A percentile compares a stretch with the other conserved stretches of the same genome.
These are phyloP conservation scores for Alectura lathami DNA, from an alignment of 2,113 vertebrate genomes.

Conservation along the genomic window DNA sequence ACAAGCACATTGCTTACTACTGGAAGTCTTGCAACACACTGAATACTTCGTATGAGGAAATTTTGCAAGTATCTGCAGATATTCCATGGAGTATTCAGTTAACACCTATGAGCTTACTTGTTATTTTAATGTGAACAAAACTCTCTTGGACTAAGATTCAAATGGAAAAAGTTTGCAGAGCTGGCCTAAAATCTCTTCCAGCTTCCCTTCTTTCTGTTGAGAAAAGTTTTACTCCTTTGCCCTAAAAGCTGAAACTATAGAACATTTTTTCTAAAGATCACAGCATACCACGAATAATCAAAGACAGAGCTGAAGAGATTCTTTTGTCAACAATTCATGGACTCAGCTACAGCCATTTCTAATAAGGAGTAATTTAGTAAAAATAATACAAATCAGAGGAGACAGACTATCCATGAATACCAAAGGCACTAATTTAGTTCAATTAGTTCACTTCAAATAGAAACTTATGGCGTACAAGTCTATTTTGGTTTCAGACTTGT, in stretches of 20 bases:
- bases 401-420: slow-evolving; percentile 8
- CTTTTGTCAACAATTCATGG: slow-evolving; percentile 27
- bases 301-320: slow-evolving; percentile 6
- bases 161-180: not conserved
- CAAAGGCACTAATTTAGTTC: slow-evolving; percentile 52
- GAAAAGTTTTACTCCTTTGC: not conserved
- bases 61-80: not conserved
- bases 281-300: not conserved
- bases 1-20: not conserved
- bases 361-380: slow-evolving; percentile 36
- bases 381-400: slow-evolving; percentile 51
- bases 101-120: not conserved
- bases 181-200: not conserved
- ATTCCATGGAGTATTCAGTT: not conserved
- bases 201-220: not conserved
- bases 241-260: not conserved
- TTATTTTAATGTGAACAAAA: not conserved
- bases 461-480: not conserved
- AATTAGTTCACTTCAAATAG: slow-evolving; percentile 58
- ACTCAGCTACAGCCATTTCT: slow-evolving; percentile 2
- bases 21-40: not conserved
- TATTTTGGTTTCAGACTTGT: slow-evolving; percentile 55
- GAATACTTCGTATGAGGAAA: not conserved
- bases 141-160: not conserved
- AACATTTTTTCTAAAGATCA: not conserved